Conservation (phyloP, 2,113 vertebrate genomes). For the Tringa solitaria region DNA sequence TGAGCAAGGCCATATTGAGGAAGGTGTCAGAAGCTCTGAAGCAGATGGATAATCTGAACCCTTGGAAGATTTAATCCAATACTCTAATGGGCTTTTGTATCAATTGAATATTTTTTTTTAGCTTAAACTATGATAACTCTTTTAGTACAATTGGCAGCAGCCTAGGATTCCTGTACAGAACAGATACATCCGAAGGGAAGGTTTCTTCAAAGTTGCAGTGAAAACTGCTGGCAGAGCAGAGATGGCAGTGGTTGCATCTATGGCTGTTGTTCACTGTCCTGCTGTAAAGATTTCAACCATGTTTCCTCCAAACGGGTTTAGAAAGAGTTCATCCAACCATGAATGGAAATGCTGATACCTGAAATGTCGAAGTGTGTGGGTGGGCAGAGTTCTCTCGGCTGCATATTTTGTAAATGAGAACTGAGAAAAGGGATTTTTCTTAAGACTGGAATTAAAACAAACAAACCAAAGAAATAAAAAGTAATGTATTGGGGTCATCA, state of each 20-base stretch:
- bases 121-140: not conserved
- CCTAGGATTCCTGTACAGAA: not conserved
- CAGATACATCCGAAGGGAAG: not conserved
- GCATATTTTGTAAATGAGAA: constrained; percentile 14
- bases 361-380: constrained; percentile 25
- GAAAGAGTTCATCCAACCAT: constrained; percentile 5
- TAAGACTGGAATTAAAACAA: constrained; percentile 12
- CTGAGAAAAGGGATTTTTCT: not conserved
- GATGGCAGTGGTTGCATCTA: not conserved
- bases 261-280: not conserved
- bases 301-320: not conserved
- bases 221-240: not conserved
- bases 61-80: not conserved
- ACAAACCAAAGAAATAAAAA: constrained; percentile 28
- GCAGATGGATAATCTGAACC: not conserved
- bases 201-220: not conserved
- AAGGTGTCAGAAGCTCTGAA: not conserved
- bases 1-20: not conserved
- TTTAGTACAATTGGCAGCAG: not conserved
- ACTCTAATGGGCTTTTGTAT: not conserved
- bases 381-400: constrained; percentile 15
- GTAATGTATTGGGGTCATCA: not conserved
- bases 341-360: constrained; percentile 1
- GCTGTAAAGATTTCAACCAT: not conserved
- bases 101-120: not conserved